Base-by-base conservation (phyloP, 2,888 invertebrate genomes). In the Pheosia tremula region DNA sequence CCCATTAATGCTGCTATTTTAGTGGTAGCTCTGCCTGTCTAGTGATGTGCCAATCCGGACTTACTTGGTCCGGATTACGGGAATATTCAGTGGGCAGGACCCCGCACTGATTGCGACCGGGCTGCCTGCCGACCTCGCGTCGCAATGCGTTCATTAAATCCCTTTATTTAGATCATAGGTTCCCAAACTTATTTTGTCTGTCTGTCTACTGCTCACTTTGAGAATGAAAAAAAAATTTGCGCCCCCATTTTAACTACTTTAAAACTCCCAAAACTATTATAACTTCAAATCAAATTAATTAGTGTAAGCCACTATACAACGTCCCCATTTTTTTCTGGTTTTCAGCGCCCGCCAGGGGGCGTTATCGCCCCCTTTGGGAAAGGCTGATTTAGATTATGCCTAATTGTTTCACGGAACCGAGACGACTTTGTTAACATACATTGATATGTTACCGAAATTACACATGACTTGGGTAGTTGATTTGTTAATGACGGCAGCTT, bases 21-120 rank as follows among this genome's bases (percentile, higher is more conserved):
- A 49, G 13, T 49, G n/a, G 49, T 24, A 4, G 24, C 24, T n/a
- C 6, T 24, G 24, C 24, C 50, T 50, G 24, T 0, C 13, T 50
- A 50, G 50, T 7, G 50, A 24, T 50, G 24, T 9, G 50, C 50
- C 50, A 50, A 24, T 24, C 50, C 50, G 24, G 24, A 24, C n/a
- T 24, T 24, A 7, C 8, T 24, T 24, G 24, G 24, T 9, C 8
- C 24, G 50, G 50, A 50, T 50, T 50, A 50, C 50, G 24, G 50
- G 50, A 50, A 50, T 50, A 50, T 24, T 50, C 50, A 50, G 50
- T 50, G 50, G 24, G 50, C 50, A 24, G 50, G 7, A 8, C 24
- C 6, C 50, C 50, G 24, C 50, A 50, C 50, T 50, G 50, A 50
- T 49, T 49, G 13, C 24, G 50, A 50, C 24, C 24, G 50, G 7